Conservation (phyloP, 2,888 invertebrate genomes). For the Drosophila lacicola region DNA sequence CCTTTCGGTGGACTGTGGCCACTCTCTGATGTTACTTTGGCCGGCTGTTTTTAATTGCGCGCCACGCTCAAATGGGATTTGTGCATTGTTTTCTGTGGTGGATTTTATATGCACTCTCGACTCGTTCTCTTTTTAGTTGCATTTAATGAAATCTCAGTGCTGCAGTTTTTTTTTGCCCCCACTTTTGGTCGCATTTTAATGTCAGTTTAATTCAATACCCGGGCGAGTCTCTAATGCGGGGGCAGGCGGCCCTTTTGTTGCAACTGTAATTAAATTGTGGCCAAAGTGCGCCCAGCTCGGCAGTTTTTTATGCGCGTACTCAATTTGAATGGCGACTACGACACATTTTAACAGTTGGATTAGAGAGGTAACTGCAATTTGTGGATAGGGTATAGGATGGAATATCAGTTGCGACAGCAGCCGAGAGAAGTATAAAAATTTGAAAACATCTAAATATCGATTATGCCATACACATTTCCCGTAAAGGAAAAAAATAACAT, state of each 20-base stretch:
- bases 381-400: no score
- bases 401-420: no score
- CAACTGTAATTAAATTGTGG: constrained; percentile 78
- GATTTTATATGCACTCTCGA: constrained; percentile 58
- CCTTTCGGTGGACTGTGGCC: constrained; percentile 35
- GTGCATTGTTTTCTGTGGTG: constrained; percentile 79
- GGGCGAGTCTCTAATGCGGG: constrained; percentile 58
- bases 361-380: constrained; percentile 1
- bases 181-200: constrained; percentile 66
- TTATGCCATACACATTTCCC: no score
- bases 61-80: constrained; percentile 75
- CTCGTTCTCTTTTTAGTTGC: constrained; percentile 15
- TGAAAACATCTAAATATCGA: no score
- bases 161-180: constrained; percentile 18
- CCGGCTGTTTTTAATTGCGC: constrained; percentile 75
- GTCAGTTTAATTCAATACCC: constrained; percentile 78
- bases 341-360: constrained; percentile 16
- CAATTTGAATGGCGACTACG: constrained; percentile 32
- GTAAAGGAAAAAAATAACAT: no score
- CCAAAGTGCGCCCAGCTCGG: constrained; percentile 50
- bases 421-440: no score
- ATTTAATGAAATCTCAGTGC: constrained; percentile 52
- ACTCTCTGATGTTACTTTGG: constrained; percentile 28
- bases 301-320: constrained; percentile 36
- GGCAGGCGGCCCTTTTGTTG: constrained; percentile 48